Base-by-base conservation (phyloP, 2,888 invertebrate species). In the Dyspetes luteomarginatus region DNA sequence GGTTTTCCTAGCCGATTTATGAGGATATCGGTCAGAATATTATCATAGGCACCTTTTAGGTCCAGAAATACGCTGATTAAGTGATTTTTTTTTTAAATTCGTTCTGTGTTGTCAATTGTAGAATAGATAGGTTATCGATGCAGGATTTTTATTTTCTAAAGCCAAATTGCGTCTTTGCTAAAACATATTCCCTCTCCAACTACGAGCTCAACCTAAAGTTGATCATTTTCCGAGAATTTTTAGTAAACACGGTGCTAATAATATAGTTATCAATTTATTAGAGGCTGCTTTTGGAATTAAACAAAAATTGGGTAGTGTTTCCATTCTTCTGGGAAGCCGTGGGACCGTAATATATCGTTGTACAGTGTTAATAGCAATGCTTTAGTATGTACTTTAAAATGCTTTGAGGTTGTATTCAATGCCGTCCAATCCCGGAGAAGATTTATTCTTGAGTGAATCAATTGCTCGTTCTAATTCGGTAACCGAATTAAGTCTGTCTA, bases 121-220 rank as follows among this genome's bases (percentile, higher is more conserved):
- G 17, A 2, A 71, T 77, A 4, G 64, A 41, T 9, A 75, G 19
- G 48, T 80, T 77, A n/a, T 84, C 84, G 0, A 45, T 48, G 5
- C 79, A 81, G 1, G 78, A 79, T 19, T 67, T 68, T 12, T 67
- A 58, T 65, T 64, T 78, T 26, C 82, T 55, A 28, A 82, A 83
- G 0, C 85, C 84, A 24, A 71, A 81, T 60, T 84, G 85, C 1
- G 71, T 55, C 5, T 43, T 26, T 1, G 82, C 68, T 2, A 84
- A 5, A 5, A 73, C 22, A 1, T 62, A 56, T 5, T 80, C 15
- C 0, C 52, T 30, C 56, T 84, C 82, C 15, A 83, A 22, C 74
- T 80, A 81, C 81, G 82, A 83, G 17, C 60, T 67, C n/a, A 84
- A 19, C 36, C 84, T 62, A 2, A 48, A 55, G 62, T 56, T 41